Conservation (phyloP, 1,140 invertebrate genomes). For the Camponotus pennsylvanicus region DNA sequence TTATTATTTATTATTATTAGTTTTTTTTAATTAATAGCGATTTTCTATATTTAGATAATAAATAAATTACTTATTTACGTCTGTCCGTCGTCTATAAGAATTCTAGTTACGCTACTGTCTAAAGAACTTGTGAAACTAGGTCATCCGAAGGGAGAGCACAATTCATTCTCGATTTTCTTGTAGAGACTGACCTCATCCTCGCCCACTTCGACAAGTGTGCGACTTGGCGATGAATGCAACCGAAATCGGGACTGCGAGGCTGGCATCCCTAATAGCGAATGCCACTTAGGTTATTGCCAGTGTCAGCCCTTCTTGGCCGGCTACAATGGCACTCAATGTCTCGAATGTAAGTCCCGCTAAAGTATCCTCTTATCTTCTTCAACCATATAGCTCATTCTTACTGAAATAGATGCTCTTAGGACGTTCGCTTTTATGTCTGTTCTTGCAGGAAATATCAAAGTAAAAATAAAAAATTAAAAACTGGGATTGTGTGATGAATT, state of each 20-base stretch:
- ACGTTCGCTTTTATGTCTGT: not conserved
- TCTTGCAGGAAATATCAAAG: not conserved
- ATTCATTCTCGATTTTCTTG: constrained; percentile 56
- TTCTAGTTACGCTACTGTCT: not conserved
- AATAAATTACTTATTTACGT: no score
- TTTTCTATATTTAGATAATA: no score
- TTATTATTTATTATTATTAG: no score
- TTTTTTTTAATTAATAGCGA: no score
- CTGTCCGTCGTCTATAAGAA: not conserved
- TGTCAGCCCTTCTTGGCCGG: constrained; percentile 90
- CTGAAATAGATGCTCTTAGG: not conserved
- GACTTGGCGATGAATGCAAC: constrained; percentile 82
- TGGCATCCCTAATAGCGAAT: constrained; percentile 86
- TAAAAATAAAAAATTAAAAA: not conserved
- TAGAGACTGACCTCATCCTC: constrained; percentile 64
- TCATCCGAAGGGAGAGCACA: not conserved
- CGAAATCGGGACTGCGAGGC: constrained; percentile 87
- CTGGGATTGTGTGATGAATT: no score
- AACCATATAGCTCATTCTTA: constrained; percentile 18
- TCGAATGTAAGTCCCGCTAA: constrained; percentile 88
- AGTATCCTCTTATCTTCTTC: constrained; percentile 20
- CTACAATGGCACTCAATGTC: constrained; percentile 88
- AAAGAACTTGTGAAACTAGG: constrained; percentile 5
- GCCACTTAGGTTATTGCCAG: constrained; percentile 88
- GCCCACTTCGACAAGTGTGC: constrained; percentile 61